Evolutionary conservation across 2,797 vertebrate species (phyloP).

Genomic region (Hemibagrus guttatus): DNA sequence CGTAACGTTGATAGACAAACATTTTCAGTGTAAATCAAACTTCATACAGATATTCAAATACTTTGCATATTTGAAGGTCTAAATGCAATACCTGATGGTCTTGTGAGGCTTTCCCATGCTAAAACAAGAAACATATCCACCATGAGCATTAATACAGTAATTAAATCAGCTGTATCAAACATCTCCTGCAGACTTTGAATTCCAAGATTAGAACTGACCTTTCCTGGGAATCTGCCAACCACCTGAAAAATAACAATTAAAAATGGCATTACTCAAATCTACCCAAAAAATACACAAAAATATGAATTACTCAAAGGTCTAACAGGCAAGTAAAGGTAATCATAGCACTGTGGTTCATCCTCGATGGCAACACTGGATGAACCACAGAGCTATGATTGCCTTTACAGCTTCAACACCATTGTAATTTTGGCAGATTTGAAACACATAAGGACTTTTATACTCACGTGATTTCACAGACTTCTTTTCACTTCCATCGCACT

Average conservation of each 20-base stretch:
- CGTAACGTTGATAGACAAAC: neutral
- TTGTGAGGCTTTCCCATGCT: constrained; percentile 51
- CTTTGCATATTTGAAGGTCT: neutral
- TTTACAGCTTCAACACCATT: neutral
- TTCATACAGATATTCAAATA: neutral
- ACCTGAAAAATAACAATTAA: neutral
- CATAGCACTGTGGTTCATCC: too few species aligned
- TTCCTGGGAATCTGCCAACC: neutral
- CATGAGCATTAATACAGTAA: neutral
- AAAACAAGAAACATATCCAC: neutral
- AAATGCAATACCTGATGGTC: constrained; percentile 45
- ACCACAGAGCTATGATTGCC: neutral
- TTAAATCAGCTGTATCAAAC: neutral
- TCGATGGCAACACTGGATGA: neutral
- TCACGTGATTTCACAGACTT: constrained; percentile 40
- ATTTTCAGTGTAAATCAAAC: neutral
- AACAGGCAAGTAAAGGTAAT: neutral
- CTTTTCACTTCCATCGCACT: constrained; percentile 31
- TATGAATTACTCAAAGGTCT: neutral
- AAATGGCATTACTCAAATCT: neutral
- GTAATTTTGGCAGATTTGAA: neutral
- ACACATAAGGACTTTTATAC: neutral
- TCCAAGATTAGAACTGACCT: neutral
- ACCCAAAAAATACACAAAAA: neutral
- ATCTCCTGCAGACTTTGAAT: neutral